These are phyloP conservation scores for Drosophila bocki DNA, from an alignment of 1,140 invertebrate genomes.

Conservation along the genomic window DNA sequence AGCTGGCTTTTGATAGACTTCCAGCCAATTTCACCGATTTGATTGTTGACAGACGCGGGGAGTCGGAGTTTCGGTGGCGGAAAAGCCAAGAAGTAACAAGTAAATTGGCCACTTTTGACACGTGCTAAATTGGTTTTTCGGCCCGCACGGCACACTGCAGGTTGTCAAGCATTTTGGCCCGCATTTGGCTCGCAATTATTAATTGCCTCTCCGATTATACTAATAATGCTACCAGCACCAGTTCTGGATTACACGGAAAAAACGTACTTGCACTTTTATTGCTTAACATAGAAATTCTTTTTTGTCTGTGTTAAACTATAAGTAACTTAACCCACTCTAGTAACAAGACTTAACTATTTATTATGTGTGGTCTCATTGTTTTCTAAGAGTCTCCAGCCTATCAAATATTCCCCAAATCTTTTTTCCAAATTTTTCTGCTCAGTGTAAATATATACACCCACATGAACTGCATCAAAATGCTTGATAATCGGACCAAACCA, in stretches of 20 bases:
- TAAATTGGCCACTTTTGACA: conserved; percentile 74
- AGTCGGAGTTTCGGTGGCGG: conserved; percentile 10
- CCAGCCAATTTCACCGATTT: conserved; percentile 79
- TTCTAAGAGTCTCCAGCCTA: no score
- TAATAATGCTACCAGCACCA: conserved; percentile 19
- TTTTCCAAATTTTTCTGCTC: background rate
- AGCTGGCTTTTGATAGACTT: conserved; percentile 59
- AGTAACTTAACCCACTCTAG: no score
- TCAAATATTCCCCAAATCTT: background rate
- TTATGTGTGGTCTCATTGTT: no score
- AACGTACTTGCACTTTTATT: background rate
- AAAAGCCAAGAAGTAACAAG: conserved; percentile 52
- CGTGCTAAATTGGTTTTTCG: conserved; percentile 68
- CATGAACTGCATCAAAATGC: conserved; percentile 32
- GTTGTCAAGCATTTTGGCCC: conserved; percentile 35
- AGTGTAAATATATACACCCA: conserved; percentile 15
- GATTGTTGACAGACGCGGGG: conserved; percentile 61
- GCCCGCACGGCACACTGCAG: conserved; percentile 24
- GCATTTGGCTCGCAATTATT: conserved; percentile 38
- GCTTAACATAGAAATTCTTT: no score
- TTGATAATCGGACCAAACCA: conserved; percentile 36
- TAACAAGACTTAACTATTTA: no score
- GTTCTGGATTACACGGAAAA: background rate
- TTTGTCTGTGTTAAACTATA: no score
- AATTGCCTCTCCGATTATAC: conserved; percentile 48